Conservation (phyloP, 2,888 invertebrate genomes). For the Amblyteles armatorius region DNA sequence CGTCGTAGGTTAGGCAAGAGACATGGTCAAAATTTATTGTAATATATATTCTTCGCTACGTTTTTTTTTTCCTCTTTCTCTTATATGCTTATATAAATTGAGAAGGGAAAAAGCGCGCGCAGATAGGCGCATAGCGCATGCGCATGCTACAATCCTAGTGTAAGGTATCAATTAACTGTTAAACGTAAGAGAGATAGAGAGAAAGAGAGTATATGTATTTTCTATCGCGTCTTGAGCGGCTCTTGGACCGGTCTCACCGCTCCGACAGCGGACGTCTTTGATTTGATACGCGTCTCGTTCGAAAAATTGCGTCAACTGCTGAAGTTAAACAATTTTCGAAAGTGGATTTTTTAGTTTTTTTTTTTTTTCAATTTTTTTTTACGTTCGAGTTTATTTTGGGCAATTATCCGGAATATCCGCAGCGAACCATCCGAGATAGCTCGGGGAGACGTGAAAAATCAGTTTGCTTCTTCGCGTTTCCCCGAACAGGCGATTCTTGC, state of each 20-base stretch:
- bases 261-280: conserved; percentile 32
- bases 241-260: conserved; percentile 41
- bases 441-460: conserved; percentile 51
- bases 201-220: conserved; percentile 65
- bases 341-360: background rate
- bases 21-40: conserved; percentile 67
- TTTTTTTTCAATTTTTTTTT: background rate
- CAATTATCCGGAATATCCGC: background rate
- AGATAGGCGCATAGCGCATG: conserved; percentile 54
- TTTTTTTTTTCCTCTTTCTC: conserved; percentile 51
- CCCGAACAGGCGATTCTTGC: conserved; percentile 17
- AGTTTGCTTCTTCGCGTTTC: conserved; percentile 53
- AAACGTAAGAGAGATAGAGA: conserved; percentile 60
- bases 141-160: conserved; percentile 53
- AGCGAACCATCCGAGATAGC: background rate
- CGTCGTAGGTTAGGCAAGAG: conserved; percentile 52
- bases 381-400: background rate
- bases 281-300: conserved; percentile 7
- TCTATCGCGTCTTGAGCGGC: conserved; percentile 40
- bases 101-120: conserved; percentile 25
- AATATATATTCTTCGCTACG: conserved; percentile 63
- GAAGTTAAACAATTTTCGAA: background rate
- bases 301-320: background rate
- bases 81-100: conserved; percentile 45
- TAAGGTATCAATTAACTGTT: conserved; percentile 54